A percentile compares a stretch with the other conserved stretches of the same genome.
Evolutionary conservation across 2,113 vertebrate species (phyloP).

Genomic region (Rhabdomys dilectus): DNA sequence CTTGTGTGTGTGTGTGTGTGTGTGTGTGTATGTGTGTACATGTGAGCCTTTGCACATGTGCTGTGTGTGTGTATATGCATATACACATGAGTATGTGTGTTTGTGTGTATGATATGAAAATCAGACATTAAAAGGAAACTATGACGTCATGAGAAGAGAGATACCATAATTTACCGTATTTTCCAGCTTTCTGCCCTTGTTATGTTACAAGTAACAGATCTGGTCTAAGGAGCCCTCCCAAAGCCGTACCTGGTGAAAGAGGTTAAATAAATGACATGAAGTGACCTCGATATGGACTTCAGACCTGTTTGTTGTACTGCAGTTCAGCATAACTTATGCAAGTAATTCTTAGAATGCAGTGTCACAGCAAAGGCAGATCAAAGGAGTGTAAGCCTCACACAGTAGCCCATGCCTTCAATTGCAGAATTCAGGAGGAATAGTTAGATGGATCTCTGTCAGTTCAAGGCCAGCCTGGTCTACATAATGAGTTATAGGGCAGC

Average conservation of each 20-base stretch:
- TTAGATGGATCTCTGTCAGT: neutral
- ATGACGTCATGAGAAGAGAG: neutral
- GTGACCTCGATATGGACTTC: neutral
- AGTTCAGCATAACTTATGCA: neutral
- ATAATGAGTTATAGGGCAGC: neutral
- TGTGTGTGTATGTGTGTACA: no score
- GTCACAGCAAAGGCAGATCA: neutral
- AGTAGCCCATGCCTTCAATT: neutral
- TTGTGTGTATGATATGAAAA: neutral
- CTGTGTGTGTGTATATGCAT: neutral
- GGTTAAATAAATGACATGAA: neutral
- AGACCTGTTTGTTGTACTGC: neutral
- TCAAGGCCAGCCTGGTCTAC: neutral
- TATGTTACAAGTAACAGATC: conserved; percentile 2
- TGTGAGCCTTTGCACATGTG: neutral
- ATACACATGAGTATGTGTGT: neutral
- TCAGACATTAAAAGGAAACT: conserved; percentile 59
- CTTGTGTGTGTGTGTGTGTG: neutral
- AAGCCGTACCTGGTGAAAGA: conserved; percentile 61
- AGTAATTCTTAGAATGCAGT: neutral
- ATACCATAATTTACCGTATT: neutral
- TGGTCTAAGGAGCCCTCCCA: conserved; percentile 5
- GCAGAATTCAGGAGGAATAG: neutral
- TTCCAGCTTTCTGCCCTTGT: conserved; percentile 6
- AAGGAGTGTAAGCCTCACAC: neutral